These are phyloP conservation scores for Melangyna quadrimaculata DNA, from an alignment of 2,888 invertebrate genomes.

Conservation along the genomic window DNA sequence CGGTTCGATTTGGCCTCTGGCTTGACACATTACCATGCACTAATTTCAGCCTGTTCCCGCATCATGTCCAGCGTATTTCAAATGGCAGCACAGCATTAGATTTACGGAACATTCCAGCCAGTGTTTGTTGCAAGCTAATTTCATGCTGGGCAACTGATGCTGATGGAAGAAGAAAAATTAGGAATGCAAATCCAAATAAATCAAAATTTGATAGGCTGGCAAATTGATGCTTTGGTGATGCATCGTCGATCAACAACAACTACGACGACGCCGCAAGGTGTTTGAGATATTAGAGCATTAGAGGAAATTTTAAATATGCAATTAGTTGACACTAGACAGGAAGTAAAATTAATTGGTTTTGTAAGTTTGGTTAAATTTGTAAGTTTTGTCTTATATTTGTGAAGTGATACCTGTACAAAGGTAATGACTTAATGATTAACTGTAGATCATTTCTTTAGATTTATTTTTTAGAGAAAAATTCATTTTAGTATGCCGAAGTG, in stretches of 20 bases:
- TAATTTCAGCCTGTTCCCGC: constrained; percentile 43
- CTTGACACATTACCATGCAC: constrained; percentile 62
- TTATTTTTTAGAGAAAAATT: no score
- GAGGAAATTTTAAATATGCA: constrained; percentile 10
- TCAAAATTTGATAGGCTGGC: constrained; percentile 66
- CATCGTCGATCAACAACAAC: neutral
- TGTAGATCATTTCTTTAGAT: no score
- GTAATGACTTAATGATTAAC: no score
- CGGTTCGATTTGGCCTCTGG: constrained; percentile 57
- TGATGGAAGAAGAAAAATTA: constrained; percentile 39
- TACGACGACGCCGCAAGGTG: constrained; percentile 26
- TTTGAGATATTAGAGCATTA: neutral
- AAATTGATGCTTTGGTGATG: constrained; percentile 43
- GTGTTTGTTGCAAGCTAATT: constrained; percentile 16
- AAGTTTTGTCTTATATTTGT: neutral
- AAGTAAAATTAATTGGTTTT: constrained; percentile 35
- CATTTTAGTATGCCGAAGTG: no score
- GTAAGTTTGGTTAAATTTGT: neutral
- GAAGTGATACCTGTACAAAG: no score
- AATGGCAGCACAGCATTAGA: constrained; percentile 19
- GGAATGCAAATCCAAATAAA: constrained; percentile 69
- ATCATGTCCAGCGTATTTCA: neutral
- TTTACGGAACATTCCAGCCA: constrained; percentile 34
- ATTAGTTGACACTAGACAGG: constrained; percentile 31
- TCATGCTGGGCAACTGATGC: neutral